phyloP scores from a whole-genome alignment of 2,113 vertebrate genomes.

The Istiophorus platypterus region DNA sequence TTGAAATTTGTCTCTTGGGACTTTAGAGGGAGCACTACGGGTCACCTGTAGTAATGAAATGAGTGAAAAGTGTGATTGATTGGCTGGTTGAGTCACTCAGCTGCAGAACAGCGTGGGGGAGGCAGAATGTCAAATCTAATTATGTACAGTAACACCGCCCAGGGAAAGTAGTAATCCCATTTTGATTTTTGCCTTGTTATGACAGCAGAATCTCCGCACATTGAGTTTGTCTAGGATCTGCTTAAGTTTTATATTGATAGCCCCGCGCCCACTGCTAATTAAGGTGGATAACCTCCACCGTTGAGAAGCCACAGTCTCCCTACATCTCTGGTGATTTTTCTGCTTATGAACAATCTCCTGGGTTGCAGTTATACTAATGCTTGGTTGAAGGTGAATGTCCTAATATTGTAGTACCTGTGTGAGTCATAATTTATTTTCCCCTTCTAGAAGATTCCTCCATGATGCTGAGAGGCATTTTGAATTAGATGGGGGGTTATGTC shows the following conservation, averaged over 20 bases:
- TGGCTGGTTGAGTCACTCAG: constrained; percentile 63
- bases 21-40: neutral
- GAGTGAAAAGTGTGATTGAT: constrained; percentile 64
- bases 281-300: constrained; percentile 25
- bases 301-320: constrained; percentile 17
- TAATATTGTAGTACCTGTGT: neutral
- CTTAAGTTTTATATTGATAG: constrained; percentile 45
- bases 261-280: constrained; percentile 46
- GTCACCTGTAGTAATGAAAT: constrained; percentile 58
- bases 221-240: constrained; percentile 55
- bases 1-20: neutral
- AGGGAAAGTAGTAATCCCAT: constrained; percentile 64
- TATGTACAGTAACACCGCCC: constrained; percentile 52
- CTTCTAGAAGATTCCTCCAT: neutral
- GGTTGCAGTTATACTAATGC: neutral
- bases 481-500: neutral
- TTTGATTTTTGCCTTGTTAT: constrained; percentile 71
- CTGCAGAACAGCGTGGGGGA: constrained; percentile 52
- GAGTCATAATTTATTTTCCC: neutral
- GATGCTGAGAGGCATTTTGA: neutral
- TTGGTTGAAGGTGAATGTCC: constrained; percentile 9
- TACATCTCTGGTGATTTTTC: constrained; percentile 17
- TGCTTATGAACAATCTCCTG: constrained; percentile 15
- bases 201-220: constrained; percentile 64
- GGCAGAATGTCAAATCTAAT: constrained; percentile 76